Conservation (phyloP, 2,113 vertebrate species). For the Ramphastos sulfuratus region DNA sequence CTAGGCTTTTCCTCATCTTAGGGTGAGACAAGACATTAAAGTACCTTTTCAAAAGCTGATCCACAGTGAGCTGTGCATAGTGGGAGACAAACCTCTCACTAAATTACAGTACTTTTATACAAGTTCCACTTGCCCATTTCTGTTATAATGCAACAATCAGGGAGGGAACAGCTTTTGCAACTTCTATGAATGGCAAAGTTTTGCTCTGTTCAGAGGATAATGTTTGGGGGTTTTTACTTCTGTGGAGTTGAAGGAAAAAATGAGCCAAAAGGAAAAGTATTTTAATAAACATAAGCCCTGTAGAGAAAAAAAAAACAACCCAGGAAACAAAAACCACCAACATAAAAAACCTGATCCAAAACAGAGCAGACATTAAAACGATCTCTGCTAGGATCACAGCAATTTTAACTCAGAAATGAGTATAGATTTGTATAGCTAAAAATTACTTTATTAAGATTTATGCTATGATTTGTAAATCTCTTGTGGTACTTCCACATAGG, state of each 20-base stretch:
- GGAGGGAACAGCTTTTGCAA: not conserved
- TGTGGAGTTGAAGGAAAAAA: not conserved
- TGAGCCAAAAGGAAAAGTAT: not conserved
- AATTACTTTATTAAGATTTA: constrained; percentile 7
- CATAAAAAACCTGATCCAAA: not conserved
- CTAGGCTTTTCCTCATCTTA: not conserved
- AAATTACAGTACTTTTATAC: not conserved
- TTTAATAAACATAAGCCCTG: not conserved
- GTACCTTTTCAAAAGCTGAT: not conserved
- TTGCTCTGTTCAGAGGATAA: not conserved
- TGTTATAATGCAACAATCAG: not conserved
- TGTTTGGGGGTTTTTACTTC: not conserved
- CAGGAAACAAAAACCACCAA: not conserved
- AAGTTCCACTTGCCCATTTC: not conserved
- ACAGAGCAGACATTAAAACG: not conserved
- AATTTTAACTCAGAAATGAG: not conserved
- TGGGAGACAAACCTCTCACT: not conserved
- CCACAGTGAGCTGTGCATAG: not conserved
- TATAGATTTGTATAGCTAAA: not conserved
- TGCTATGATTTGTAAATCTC: not conserved
- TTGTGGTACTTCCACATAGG: not conserved
- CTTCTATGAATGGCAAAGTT: not conserved
- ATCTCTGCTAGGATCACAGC: not conserved
- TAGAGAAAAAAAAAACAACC: not conserved
- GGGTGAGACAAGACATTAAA: not conserved